These are phyloP conservation scores for Geopemphigus sp. DNA, from an alignment of 1,140 invertebrate genomes.

Conservation along the genomic window DNA sequence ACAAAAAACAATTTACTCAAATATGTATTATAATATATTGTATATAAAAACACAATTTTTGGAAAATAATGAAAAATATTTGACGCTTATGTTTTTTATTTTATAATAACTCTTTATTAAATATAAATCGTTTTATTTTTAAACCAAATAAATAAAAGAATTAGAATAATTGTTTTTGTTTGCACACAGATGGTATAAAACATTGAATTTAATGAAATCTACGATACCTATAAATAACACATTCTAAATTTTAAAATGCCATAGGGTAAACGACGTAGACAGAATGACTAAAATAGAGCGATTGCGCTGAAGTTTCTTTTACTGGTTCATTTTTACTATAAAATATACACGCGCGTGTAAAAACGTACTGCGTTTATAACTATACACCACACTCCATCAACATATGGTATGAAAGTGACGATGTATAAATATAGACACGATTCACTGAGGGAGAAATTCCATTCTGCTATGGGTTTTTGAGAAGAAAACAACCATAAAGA, in stretches of 20 bases:
- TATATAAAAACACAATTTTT: too few relatives aligned
- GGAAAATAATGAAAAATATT: too few relatives aligned
- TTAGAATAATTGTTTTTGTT: background rate
- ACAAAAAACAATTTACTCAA: too few relatives aligned
- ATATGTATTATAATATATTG: too few relatives aligned
- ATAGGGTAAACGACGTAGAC: background rate
- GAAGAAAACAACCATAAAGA: conserved; percentile 32
- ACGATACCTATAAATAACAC: background rate
- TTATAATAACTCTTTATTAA: background rate
- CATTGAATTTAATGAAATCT: background rate
- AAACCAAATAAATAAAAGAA: background rate
- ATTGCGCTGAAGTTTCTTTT: conserved; percentile 12
- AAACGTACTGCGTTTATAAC: conserved; percentile 11
- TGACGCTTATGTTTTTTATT: background rate
- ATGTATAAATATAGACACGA: conserved; percentile 35
- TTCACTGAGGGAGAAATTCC: conserved; percentile 38
- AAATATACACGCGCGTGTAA: background rate
- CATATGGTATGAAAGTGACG: conserved; percentile 43
- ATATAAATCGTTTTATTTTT: background rate
- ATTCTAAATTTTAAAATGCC: conserved; percentile 26
- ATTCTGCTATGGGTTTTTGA: conserved; percentile 26
- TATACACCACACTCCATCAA: background rate
- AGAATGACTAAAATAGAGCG: conserved; percentile 23
- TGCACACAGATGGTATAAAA: background rate
- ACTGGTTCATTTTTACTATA: conserved; percentile 2